Evolutionary conservation across 1,140 invertebrate genomes (phyloP).

Genomic region (Agrypnia vestita): DNA sequence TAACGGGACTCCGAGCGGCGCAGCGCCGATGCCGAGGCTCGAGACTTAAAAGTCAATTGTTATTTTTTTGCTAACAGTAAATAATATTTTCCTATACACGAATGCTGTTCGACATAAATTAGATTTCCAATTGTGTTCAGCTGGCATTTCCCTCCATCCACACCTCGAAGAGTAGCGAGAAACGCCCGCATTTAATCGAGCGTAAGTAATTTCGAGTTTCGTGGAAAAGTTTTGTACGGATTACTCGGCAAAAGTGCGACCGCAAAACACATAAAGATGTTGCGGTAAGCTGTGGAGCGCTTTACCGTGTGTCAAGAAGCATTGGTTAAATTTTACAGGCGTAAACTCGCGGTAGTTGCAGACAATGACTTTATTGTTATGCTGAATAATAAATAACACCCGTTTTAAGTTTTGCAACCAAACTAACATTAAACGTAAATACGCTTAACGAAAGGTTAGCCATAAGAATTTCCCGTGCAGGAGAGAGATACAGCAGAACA

Average conservation of each 20-base stretch:
- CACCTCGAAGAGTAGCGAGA: neutral
- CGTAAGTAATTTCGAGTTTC: slow-evolving; percentile 41
- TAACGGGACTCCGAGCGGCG: neutral
- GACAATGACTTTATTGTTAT: slow-evolving; percentile 40
- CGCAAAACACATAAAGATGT: slow-evolving; percentile 41
- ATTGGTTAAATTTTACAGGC: slow-evolving; percentile 37
- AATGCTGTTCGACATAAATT: slow-evolving; percentile 3
- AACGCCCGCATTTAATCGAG: slow-evolving; percentile 26
- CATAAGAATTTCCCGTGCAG: neutral
- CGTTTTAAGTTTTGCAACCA: slow-evolving; percentile 9
- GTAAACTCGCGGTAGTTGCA: slow-evolving; percentile 28
- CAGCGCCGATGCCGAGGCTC: neutral
- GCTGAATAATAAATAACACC: slow-evolving; percentile 29
- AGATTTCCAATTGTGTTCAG: neutral
- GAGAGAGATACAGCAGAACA: too few species aligned
- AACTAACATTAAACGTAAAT: neutral
- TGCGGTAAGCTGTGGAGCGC: slow-evolving; percentile 20
- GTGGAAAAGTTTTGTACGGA: slow-evolving; percentile 34
- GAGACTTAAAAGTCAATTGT: neutral
- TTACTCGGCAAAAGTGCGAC: slow-evolving; percentile 24
- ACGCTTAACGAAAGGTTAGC: slow-evolving; percentile 5
- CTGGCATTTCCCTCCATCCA: neutral
- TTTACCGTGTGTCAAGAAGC: slow-evolving; percentile 42
- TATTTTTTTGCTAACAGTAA: slow-evolving; percentile 3
- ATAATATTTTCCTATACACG: neutral